These are phyloP conservation scores for Podabrus alpinus DNA, from an alignment of 2,888 invertebrate species.

Conservation along the genomic window DNA sequence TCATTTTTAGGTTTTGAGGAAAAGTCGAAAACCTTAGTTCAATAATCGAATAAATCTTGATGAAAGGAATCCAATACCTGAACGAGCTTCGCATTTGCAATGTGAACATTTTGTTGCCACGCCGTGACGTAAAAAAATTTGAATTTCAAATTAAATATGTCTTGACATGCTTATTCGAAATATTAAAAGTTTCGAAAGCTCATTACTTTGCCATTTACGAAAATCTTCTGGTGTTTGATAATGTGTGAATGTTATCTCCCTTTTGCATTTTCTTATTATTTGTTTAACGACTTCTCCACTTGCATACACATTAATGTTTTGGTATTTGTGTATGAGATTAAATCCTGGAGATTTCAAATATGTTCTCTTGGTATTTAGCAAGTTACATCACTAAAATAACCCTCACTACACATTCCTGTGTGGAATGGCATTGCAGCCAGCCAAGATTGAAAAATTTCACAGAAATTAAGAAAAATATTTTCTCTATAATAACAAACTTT, in stretches of 20 bases:
- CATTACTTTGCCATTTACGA: not conserved
- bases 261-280: not conserved
- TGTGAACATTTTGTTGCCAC: not conserved
- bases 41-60: not conserved
- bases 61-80: not conserved
- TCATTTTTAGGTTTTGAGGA: not conserved
- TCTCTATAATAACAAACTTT: not conserved
- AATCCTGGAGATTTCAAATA: slow-evolving; percentile 21
- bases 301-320: slow-evolving; percentile 4
- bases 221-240: not conserved
- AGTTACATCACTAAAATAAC: slow-evolving; percentile 11
- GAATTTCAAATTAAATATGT: not conserved
- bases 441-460: not conserved
- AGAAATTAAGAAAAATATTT: not conserved
- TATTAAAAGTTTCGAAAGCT: not conserved
- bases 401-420: not conserved
- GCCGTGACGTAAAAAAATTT: not conserved
- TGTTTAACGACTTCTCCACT: not conserved
- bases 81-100: not conserved
- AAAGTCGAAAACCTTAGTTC: not conserved
- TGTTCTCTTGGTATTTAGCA: slow-evolving; percentile 16
- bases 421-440: not conserved
- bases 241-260: not conserved
- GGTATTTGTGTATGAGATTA: slow-evolving; percentile 19
- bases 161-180: not conserved